Conservation (phyloP, 2,797 vertebrate genomes). For the Pseudopleuronectes americanus region DNA sequence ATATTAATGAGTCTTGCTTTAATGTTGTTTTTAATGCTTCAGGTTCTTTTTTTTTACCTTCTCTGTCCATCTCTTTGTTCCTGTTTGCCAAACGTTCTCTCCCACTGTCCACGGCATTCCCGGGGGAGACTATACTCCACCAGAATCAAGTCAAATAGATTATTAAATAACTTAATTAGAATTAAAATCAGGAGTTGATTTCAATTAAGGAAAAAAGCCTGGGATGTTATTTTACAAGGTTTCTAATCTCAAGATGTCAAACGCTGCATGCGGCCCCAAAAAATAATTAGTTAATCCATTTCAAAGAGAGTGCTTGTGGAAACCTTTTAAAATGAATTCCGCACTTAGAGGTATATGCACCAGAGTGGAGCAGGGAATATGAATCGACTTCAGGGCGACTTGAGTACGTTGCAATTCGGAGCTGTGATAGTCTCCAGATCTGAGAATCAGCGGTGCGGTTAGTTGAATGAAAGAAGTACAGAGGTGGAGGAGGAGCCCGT, state of each 20-base stretch:
- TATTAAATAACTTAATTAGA: slow-evolving; percentile 17
- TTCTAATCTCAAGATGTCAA: slow-evolving; percentile 26
- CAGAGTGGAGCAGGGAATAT: slow-evolving; percentile 1
- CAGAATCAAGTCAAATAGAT: neutral
- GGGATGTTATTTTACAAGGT: slow-evolving; percentile 6
- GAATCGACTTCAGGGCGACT: neutral
- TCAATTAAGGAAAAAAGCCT: slow-evolving; percentile 30
- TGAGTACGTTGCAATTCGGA: slow-evolving; percentile 22
- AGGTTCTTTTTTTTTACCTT: neutral
- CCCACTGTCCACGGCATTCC: neutral
- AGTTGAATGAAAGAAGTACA: slow-evolving; percentile 36
- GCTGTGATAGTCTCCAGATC: slow-evolving; percentile 37
- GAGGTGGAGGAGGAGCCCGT: slow-evolving; percentile 40
- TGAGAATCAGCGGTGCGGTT: slow-evolving; percentile 29
- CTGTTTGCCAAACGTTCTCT: slow-evolving; percentile 1
- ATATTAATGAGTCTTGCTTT: neutral
- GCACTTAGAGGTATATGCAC: neutral
- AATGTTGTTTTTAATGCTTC: neutral
- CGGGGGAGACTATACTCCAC: neutral
- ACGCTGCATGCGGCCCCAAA: slow-evolving; percentile 6
- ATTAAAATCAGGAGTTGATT: slow-evolving; percentile 38
- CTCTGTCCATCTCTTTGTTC: neutral
- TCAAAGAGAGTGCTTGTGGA: slow-evolving; percentile 7
- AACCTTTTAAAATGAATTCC: slow-evolving; percentile 26
- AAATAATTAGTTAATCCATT: slow-evolving; percentile 33